Percentiles rank a stretch among this genome's conserved stretches.
Conservation (phyloP, 2,113 vertebrate genomes). For the Stomatorhinus ivindoensis region DNA sequence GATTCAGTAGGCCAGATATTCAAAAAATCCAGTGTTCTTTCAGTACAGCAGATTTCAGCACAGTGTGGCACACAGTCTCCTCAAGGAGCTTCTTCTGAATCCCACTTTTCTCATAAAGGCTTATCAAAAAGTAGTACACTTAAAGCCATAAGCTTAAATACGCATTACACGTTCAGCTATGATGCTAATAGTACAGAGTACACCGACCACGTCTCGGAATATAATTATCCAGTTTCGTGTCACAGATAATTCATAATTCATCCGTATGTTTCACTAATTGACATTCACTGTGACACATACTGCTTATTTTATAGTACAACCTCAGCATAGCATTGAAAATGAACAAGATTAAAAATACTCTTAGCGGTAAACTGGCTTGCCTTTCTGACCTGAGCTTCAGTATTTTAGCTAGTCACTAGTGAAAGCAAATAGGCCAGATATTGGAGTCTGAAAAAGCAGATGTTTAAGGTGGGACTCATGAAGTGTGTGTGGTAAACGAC, state of each 20-base stretch:
- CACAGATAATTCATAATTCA: background rate
- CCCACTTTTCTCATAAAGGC: background rate
- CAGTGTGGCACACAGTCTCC: background rate
- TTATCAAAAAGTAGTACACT: background rate
- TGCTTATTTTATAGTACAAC: background rate
- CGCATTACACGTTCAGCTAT: background rate
- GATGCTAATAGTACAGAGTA: background rate
- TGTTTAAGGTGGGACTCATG: background rate
- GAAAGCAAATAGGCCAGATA: background rate
- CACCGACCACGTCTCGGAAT: background rate
- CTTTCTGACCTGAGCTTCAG: background rate
- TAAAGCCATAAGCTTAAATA: slow-evolving; percentile 2
- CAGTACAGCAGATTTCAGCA: slow-evolving; percentile 12
- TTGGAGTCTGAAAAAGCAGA: background rate
- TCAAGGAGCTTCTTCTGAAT: background rate
- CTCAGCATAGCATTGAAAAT: background rate
- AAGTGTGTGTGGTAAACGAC: background rate
- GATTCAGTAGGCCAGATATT: background rate
- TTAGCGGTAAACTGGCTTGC: background rate
- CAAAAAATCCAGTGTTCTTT: slow-evolving; percentile 14
- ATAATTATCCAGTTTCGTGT: background rate
- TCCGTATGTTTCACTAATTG: background rate
- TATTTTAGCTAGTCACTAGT: background rate
- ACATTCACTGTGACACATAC: background rate
- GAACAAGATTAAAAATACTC: background rate